Evolutionary conservation across 2,797 vertebrate genomes (phyloP).

Genomic region (Rhinogobio ventralis): DNA sequence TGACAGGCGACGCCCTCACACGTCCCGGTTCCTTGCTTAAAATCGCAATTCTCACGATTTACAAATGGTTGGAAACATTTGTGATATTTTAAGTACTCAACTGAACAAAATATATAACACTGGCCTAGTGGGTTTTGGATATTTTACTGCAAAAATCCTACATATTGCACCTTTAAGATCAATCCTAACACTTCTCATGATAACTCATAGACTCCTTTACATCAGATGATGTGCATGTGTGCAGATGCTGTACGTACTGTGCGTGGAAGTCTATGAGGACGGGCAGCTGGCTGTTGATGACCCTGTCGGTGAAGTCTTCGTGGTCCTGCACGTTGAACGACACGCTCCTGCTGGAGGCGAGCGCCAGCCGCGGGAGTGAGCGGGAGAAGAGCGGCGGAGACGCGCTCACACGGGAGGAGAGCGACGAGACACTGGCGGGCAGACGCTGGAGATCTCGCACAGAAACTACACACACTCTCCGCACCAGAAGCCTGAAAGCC

Average conservation of each 20-base stretch:
- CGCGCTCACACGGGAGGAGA: constrained; percentile 63
- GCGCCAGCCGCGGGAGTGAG: constrained; percentile 63
- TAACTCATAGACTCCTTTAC: too few species aligned
- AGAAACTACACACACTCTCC: constrained; percentile 77
- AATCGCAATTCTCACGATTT: too few species aligned
- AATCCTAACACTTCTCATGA: too few species aligned
- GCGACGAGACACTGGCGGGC: constrained; percentile 24
- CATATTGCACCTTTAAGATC: too few species aligned
- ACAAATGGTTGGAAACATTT: too few species aligned
- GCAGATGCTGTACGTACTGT: constrained; percentile 74
- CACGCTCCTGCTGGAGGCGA: constrained; percentile 66
- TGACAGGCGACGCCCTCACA: too few species aligned
- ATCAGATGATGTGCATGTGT: too few species aligned
- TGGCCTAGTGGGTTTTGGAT: too few species aligned
- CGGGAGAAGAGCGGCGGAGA: constrained; percentile 63
- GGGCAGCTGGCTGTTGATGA: constrained; percentile 89
- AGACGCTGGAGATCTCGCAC: constrained; percentile 65
- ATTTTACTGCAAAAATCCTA: too few species aligned
- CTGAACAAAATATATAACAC: too few species aligned
- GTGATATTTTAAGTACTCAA: too few species aligned
- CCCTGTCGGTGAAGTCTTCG: constrained; percentile 91
- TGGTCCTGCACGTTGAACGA: constrained; percentile 93
- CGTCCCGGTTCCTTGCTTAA: too few species aligned
- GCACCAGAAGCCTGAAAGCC: constrained; percentile 84
- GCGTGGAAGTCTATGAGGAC: constrained; percentile 95